phyloP scores from a whole-genome alignment of 2,888 invertebrate species.

The Aleiodes leptofemur region DNA sequence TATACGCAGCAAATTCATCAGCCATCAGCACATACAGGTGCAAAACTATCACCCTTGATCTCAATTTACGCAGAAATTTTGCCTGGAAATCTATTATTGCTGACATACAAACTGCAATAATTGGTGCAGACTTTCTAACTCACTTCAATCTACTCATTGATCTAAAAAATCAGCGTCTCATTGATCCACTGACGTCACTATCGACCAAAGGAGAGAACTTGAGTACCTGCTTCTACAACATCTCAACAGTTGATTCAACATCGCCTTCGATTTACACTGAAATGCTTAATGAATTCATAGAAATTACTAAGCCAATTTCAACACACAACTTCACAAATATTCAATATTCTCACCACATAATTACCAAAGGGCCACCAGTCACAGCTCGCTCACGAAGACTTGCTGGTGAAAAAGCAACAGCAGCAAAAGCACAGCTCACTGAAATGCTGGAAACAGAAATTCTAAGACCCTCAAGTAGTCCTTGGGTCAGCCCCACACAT shows the following conservation, averaged over 20 bases:
- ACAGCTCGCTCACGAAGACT: constrained; percentile 49
- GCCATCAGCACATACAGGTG: not conserved
- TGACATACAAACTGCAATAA: not conserved
- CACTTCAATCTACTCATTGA: not conserved
- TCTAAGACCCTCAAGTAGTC: constrained; percentile 58
- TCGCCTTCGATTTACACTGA: not conserved
- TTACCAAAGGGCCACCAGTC: constrained; percentile 48
- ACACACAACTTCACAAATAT: not conserved
- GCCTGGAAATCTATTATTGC: too few species aligned
- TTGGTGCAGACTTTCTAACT: constrained; percentile 7
- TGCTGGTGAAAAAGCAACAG: constrained; percentile 56
- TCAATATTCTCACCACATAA: constrained; percentile 44
- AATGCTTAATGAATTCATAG: constrained; percentile 1
- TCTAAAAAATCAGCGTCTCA: constrained; percentile 16
- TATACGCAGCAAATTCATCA: constrained; percentile 7
- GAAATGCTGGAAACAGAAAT: constrained; percentile 57
- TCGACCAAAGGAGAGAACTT: not conserved
- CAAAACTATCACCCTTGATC: too few species aligned
- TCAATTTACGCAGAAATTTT: too few species aligned
- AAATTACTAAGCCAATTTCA: not conserved
- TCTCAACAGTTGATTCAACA: not conserved
- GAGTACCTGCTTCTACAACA: not conserved
- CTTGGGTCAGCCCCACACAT: constrained; percentile 61
- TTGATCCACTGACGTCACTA: not conserved
- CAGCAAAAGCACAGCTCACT: constrained; percentile 57